phyloP scores from a whole-genome alignment of 2,888 invertebrate species.

The Drosophila seclusa region DNA sequence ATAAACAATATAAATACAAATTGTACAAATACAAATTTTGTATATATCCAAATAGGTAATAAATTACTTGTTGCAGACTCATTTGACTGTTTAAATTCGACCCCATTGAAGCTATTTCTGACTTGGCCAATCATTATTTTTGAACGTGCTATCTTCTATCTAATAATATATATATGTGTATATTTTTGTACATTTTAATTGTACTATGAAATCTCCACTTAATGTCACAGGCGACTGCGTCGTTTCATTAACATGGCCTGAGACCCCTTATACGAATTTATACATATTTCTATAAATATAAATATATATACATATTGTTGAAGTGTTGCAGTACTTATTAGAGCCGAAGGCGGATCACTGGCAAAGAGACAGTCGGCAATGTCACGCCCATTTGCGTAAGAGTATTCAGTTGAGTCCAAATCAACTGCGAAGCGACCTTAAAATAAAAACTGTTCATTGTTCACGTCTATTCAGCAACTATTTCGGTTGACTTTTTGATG shows the following conservation, averaged over 20 bases:
- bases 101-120: constrained; percentile 3
- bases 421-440: constrained; percentile 65
- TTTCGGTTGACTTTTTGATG: constrained; percentile 38
- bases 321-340: constrained; percentile 37
- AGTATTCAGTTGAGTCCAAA: constrained; percentile 38
- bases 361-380: background rate
- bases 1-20: background rate
- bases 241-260: constrained; percentile 64
- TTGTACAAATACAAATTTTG: background rate
- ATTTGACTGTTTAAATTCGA: background rate
- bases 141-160: constrained; percentile 38
- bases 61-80: background rate
- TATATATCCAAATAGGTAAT: background rate
- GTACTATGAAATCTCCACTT: constrained; percentile 47
- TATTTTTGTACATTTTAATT: constrained; percentile 64
- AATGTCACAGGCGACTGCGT: constrained; percentile 68
- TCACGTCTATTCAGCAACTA: constrained; percentile 34
- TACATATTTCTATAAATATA: background rate
- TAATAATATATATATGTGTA: constrained; percentile 5
- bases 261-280: constrained; percentile 41
- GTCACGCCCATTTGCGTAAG: constrained; percentile 67
- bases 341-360: constrained; percentile 6
- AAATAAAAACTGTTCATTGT: constrained; percentile 50
- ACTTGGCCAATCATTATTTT: constrained; percentile 36
- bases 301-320: constrained; percentile 15